Evolutionary conservation across 2,888 invertebrate genomes (phyloP).

Genomic region (Dasysyrphus tricinctus): DNA sequence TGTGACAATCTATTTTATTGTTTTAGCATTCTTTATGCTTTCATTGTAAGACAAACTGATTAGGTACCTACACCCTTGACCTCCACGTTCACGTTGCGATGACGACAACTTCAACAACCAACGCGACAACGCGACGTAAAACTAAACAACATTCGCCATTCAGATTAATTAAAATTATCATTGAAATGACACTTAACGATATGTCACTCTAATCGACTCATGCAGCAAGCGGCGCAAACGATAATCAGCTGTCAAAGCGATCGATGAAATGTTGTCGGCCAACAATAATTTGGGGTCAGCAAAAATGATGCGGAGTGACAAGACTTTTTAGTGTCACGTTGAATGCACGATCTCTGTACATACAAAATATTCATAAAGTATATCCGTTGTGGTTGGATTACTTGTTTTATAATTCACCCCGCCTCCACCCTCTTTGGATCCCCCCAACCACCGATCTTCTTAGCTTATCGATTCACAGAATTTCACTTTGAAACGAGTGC

Average conservation of each 20-base stretch:
- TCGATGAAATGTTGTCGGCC: constrained; percentile 72
- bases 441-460: background rate
- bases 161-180: constrained; percentile 73
- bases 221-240: constrained; percentile 27
- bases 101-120: background rate
- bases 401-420: background rate
- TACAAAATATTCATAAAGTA: background rate
- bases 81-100: background rate
- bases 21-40: background rate
- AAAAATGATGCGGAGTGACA: constrained; percentile 66
- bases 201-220: constrained; percentile 66
- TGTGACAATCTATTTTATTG: constrained; percentile 20
- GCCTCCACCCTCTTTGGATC: background rate
- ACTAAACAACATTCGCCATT: constrained; percentile 50
- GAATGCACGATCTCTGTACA: constrained; percentile 56
- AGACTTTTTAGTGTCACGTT: constrained; percentile 73
- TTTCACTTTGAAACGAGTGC: constrained; percentile 36
- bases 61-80: constrained; percentile 31
- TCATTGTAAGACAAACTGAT: background rate
- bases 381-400: constrained; percentile 35
- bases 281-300: constrained; percentile 68
- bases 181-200: constrained; percentile 72
- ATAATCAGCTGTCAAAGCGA: constrained; percentile 72
- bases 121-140: background rate
- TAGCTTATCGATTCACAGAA: constrained; percentile 45